Evolutionary conservation across 2,888 invertebrate species (phyloP).

Genomic region (Beris morrisii): DNA sequence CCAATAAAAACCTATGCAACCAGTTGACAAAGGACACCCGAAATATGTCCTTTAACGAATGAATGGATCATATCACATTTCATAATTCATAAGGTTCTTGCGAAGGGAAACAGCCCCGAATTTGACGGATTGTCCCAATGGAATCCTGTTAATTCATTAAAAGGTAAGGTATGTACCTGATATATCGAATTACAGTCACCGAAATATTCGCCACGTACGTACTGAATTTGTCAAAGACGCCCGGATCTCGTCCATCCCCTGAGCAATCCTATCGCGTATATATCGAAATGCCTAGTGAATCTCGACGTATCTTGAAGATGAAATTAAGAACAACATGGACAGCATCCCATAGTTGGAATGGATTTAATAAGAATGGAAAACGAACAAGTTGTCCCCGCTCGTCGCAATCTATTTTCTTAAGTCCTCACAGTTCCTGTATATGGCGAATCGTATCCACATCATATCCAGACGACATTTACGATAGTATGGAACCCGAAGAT

Average conservation of each 20-base stretch:
- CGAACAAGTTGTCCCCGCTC: neutral
- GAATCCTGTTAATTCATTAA: constrained; percentile 14
- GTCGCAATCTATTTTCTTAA: constrained; percentile 5
- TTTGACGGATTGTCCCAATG: constrained; percentile 14
- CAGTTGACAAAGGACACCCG: neutral
- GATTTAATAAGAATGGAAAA: constrained; percentile 21
- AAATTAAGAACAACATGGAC: neutral
- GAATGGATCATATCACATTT: constrained; percentile 7
- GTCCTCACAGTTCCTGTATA: neutral
- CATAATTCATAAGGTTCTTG: constrained; percentile 14
- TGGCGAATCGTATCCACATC: neutral
- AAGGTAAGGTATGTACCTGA: neutral
- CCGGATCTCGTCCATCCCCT: neutral
- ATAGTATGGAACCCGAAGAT: constrained; percentile 7
- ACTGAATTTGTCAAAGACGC: constrained; percentile 14
- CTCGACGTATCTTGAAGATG: too few species aligned
- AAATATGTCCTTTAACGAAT: constrained; percentile 9
- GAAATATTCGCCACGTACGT: constrained; percentile 21
- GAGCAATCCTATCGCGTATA: too few species aligned
- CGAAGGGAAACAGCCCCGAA: neutral
- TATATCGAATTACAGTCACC: constrained; percentile 29
- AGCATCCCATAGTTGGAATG: constrained; percentile 13
- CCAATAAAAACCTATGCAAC: too few species aligned
- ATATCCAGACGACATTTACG: constrained; percentile 22
- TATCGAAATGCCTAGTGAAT: too few species aligned